Evolutionary conservation across 2,113 vertebrate species (phyloP).

Genomic region (Prunella himalayana): DNA sequence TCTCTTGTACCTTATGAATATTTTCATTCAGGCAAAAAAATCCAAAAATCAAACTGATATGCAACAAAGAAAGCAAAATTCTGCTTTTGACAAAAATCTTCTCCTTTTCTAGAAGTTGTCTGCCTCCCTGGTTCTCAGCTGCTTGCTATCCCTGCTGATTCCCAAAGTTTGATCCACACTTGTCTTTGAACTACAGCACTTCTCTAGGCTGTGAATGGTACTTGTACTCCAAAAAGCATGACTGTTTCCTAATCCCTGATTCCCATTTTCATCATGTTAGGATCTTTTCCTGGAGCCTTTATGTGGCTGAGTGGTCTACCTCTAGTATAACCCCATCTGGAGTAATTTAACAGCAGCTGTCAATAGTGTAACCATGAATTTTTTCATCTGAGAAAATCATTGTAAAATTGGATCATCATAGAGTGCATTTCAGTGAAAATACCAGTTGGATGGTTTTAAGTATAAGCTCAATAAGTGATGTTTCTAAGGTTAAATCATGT

Average conservation of each 20-base stretch:
- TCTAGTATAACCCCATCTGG: neutral
- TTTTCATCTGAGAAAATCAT: slow-evolving; percentile 3
- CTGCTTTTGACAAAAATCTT: neutral
- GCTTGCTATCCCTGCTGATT: neutral
- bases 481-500: slow-evolving; percentile 1
- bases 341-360: slow-evolving; percentile 22
- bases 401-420: slow-evolving; percentile 3
- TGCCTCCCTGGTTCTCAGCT: neutral
- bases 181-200: neutral
- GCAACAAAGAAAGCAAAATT: neutral
- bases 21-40: neutral
- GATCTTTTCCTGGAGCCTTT: neutral
- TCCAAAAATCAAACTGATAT: neutral
- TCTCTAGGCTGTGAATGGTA: neutral
- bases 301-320: neutral
- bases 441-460: neutral
- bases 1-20: neutral
- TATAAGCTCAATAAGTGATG: neutral
- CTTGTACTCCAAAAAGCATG: neutral
- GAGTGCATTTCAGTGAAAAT: neutral
- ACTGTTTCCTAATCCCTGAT: neutral
- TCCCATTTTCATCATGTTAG: neutral
- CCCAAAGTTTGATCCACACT: neutral
- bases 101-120: neutral
- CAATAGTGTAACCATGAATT: neutral